A percentile compares a stretch with the other conserved stretches of the same genome.
phyloP scores from a whole-genome alignment of 2,888 invertebrate genomes.

The Stenolophus ochropezus region DNA sequence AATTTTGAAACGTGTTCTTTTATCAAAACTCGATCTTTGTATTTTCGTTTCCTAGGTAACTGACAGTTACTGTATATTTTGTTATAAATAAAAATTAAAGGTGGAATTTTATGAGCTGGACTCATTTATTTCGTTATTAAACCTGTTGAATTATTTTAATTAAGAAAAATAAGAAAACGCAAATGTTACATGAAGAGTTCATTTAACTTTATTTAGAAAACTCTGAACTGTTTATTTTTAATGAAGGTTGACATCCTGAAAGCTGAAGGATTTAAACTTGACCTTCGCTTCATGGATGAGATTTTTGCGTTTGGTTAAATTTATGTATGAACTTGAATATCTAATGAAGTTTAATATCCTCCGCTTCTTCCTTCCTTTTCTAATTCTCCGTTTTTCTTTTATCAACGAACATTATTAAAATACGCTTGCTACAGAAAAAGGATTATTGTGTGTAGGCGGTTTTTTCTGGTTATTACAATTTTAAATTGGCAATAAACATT shows the following conservation, averaged over 20 bases:
- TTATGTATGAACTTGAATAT: not conserved
- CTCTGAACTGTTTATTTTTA: not conserved
- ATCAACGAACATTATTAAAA: not conserved
- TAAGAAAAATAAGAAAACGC: not conserved
- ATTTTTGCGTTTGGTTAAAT: slow-evolving; percentile 5
- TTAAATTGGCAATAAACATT: not conserved
- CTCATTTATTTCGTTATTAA: too few species aligned
- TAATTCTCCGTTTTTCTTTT: slow-evolving; percentile 7
- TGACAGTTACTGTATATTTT: too few species aligned
- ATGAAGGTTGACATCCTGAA: not conserved
- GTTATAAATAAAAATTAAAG: too few species aligned
- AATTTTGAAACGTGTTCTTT: too few species aligned
- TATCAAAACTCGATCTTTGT: too few species aligned
- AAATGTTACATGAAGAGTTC: not conserved
- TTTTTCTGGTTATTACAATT: not conserved
- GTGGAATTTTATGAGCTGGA: too few species aligned
- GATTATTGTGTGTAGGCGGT: not conserved
- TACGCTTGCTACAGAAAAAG: not conserved
- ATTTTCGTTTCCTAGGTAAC: too few species aligned
- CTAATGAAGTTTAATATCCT: slow-evolving; percentile 14
- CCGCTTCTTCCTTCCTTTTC: not conserved
- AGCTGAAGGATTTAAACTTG: not conserved
- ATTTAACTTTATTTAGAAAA: slow-evolving; percentile 28
- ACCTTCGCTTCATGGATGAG: not conserved
- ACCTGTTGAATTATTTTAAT: too few species aligned